Conservation (phyloP, 2,113 vertebrate genomes). For the Galbula dea region DNA sequence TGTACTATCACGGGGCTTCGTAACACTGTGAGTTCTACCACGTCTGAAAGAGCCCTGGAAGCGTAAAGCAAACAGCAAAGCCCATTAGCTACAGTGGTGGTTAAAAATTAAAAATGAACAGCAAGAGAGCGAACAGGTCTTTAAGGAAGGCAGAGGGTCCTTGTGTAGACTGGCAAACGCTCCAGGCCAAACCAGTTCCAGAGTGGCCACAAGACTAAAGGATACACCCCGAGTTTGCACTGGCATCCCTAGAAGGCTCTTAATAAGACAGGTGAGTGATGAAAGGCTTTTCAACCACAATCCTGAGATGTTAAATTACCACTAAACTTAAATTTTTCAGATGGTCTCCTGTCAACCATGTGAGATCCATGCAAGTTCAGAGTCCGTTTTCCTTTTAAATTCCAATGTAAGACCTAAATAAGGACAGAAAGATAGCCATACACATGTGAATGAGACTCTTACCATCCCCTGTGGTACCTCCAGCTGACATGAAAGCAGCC, state of each 20-base stretch:
- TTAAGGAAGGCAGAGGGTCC: background rate
- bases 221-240: background rate
- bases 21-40: background rate
- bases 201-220: background rate
- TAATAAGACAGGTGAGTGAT: background rate
- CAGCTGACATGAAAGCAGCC: background rate
- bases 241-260: background rate
- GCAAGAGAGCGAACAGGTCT: background rate
- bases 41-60: background rate
- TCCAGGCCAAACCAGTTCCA: background rate
- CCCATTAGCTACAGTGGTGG: too few species aligned
- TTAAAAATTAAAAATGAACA: background rate
- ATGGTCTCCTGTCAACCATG: background rate
- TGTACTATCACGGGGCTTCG: background rate
- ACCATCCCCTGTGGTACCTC: background rate
- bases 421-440: background rate
- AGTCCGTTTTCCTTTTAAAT: background rate
- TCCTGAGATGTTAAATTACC: background rate
- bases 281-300: background rate
- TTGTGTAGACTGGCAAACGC: background rate
- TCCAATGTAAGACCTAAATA: background rate
- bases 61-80: background rate
- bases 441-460: accelerated
- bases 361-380: background rate
- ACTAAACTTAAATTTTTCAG: background rate